A percentile compares a stretch with the other conserved stretches of the same genome.
Conservation (phyloP, 1,140 invertebrate genomes). For the Hetaerina americana region DNA sequence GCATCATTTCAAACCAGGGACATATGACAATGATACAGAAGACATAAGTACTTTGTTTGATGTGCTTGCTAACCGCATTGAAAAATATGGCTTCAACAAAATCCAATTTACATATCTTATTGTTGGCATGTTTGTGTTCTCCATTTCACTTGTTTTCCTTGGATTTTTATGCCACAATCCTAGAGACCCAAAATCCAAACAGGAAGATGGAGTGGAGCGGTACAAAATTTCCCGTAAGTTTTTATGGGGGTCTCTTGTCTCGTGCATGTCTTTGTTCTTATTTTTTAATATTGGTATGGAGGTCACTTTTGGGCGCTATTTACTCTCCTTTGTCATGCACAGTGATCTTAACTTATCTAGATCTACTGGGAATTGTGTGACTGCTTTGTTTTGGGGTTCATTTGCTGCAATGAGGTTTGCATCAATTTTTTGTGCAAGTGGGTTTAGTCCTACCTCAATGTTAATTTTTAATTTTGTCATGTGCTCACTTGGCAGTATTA, state of each 20-base stretch:
- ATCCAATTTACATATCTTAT: constrained; percentile 34
- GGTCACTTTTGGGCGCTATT: constrained; percentile 33
- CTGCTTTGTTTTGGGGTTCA: constrained; percentile 35
- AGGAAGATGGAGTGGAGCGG: constrained; percentile 16
- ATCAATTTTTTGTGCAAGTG: constrained; percentile 30
- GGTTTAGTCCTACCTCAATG: constrained; percentile 26
- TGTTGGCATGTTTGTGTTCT: constrained; percentile 28
- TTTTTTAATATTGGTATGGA: constrained; percentile 32
- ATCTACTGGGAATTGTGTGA: constrained; percentile 26
- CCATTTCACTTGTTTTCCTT: constrained; percentile 29
- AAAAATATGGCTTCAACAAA: constrained; percentile 26
- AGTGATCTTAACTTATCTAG: constrained; percentile 22
- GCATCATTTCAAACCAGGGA: constrained; percentile 17
- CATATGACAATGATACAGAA: constrained; percentile 21
- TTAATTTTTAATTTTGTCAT: constrained; percentile 26
- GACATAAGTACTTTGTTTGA: constrained; percentile 9
- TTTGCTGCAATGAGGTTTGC: constrained; percentile 31
- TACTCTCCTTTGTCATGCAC: constrained; percentile 28
- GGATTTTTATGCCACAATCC: constrained; percentile 28
- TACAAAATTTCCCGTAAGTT: constrained; percentile 10
- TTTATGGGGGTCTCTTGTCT: constrained; percentile 23
- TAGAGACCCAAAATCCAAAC: constrained; percentile 20
- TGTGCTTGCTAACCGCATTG: constrained; percentile 17
- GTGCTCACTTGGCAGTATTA: constrained; percentile 25
- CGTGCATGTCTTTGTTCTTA: constrained; percentile 31